Conservation (phyloP, 2,113 vertebrate genomes). For the Pandion haliaetus region DNA sequence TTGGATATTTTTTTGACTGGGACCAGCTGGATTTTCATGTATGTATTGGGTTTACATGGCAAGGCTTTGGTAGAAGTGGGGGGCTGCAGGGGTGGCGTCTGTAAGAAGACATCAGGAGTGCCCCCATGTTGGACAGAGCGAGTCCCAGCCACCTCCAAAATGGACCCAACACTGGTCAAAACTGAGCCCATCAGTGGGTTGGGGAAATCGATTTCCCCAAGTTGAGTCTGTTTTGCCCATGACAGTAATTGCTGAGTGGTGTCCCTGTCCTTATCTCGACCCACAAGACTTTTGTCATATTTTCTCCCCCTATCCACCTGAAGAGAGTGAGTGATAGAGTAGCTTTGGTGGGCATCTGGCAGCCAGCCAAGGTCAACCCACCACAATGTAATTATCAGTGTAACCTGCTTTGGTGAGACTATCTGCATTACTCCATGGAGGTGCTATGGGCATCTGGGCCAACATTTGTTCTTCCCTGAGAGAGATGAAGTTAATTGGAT, state of each 20-base stretch:
- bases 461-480: not conserved
- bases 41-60: not conserved
- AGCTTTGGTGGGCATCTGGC: not conserved
- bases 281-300: rapidly evolving
- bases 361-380: not conserved
- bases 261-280: not conserved
- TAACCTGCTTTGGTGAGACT: constrained; percentile 13
- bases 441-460: not conserved
- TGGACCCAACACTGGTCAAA: rapidly evolving
- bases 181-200: not conserved
- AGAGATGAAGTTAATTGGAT: not conserved
- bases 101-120: not conserved
- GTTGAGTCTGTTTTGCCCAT: not conserved
- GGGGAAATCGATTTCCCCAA: not conserved
- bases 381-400: not conserved
- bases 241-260: not conserved
- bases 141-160: not conserved
- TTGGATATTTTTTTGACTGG: not conserved
- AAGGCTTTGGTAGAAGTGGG: not conserved
- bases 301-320: not conserved
- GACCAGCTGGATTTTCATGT: constrained; percentile 7
- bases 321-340: not conserved
- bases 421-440: not conserved
- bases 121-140: rapidly evolving
- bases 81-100: not conserved